A percentile compares a stretch with the other conserved stretches of the same genome.
Evolutionary conservation across 2,113 vertebrate genomes (phyloP).

Genomic region (Phocoena sinus): DNA sequence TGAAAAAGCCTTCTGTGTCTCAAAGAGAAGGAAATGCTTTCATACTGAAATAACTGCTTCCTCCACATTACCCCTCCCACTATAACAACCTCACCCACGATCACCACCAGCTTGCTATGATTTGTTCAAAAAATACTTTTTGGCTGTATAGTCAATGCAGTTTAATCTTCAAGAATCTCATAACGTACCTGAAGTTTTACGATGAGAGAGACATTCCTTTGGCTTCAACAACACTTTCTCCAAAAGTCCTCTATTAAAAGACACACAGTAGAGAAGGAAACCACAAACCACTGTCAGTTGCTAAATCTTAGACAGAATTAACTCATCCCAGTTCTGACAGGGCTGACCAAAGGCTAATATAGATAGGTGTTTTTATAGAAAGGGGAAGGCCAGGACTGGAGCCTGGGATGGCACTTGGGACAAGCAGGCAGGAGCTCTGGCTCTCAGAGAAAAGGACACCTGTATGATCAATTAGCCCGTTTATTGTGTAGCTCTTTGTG

Average conservation of each 20-base stretch:
- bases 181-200: background rate
- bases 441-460: background rate
- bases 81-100: background rate
- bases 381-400: background rate
- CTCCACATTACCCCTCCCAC: too few species aligned
- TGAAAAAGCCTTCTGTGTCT: background rate
- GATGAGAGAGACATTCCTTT: background rate
- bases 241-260: background rate
- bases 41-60: background rate
- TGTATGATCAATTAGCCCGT: accelerated
- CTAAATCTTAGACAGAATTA: background rate
- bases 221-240: background rate
- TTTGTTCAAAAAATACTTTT: background rate
- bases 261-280: background rate
- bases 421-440: background rate
- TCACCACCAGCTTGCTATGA: background rate
- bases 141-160: background rate
- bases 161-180: background rate
- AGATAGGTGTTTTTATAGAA: background rate
- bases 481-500: background rate
- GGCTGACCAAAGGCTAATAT: background rate
- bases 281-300: background rate
- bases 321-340: background rate
- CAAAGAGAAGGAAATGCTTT: background rate
- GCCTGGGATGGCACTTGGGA: too few species aligned